Evolutionary conservation across 1,140 invertebrate species (phyloP), one percentile per base, ranked within the genome.

Genomic region (Mya arenaria): DNA sequence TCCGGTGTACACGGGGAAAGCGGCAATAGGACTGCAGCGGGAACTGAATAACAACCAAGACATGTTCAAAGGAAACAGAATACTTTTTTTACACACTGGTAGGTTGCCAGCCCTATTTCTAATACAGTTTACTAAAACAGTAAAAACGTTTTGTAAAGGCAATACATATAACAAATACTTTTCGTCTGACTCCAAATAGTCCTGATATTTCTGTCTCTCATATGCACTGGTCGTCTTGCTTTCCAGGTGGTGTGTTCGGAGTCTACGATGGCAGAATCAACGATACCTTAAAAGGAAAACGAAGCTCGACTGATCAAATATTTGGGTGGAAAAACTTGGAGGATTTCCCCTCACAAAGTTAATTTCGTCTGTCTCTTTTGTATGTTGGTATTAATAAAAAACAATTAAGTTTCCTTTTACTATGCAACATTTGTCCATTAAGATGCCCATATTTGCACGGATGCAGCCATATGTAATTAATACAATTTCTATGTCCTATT

Each of bases 61-160:
- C 1, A 84, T 80, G 56, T 91, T 91, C 58, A 77, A 89, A 73
- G 91, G 91, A 58, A 85, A 85, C 5, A 78, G 86, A 37, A 86
- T 92, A 32, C 78, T 92, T 0, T 92, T 88, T 74, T 56, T 92
- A 34, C 90, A 92, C 83, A 91, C 91, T 86, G 91, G 91, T 90
- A 58, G 44, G 44, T n/a, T 48, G 10, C 44, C n/a, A 10, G 10
- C 44, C n/a, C 10, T n/a, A 48, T 13, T n/a, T 10, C 44, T 48
- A n/a, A n/a, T 48, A 48, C n/a, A 48, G 44, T 13, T 10, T 48
- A 13, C n/a, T 48, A 48, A 48, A 13, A 13, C 10, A 48, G 10
- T 48, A n/a, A 48, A n/a, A 13, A 48, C n/a, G 10, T 48, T n/a
- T 13, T 48, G 44, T 25, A 13, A 10, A 23, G 3, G 4, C 10